Conservation (phyloP, 2,888 invertebrate species). For the Caenorhabditis sp. region DNA sequence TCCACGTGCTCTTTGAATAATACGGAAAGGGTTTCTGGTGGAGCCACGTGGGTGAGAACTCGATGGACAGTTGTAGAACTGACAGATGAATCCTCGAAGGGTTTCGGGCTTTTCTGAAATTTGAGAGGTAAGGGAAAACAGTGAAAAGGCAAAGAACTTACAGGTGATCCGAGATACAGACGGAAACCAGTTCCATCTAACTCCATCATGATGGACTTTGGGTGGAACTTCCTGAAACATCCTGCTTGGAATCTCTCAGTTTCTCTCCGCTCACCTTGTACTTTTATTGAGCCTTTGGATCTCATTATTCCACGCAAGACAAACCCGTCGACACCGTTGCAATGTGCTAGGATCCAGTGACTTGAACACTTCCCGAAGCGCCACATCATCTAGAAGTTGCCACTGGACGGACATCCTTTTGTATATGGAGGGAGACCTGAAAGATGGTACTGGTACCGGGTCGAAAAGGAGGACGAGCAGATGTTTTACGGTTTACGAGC, state of each 20-base stretch:
- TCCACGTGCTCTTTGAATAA: neutral
- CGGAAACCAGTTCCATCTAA: constrained; percentile 5
- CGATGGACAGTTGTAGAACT: neutral
- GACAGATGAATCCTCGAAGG: neutral
- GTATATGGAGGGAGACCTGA: neutral
- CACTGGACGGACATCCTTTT: constrained; percentile 14
- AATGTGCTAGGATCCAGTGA: constrained; percentile 35
- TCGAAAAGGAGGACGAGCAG: constrained; percentile 14
- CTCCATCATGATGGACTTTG: constrained; percentile 8
- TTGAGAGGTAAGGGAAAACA: neutral
- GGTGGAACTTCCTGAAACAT: constrained; percentile 36
- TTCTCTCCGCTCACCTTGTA: constrained; percentile 28
- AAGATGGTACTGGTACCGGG: constrained; percentile 1
- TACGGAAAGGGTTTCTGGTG: constrained; percentile 16
- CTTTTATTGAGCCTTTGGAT: constrained; percentile 28
- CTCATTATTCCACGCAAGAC: constrained; percentile 42
- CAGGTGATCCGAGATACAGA: constrained; percentile 10
- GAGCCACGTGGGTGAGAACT: constrained; percentile 22
- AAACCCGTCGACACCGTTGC: constrained; percentile 42
- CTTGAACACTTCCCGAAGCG: constrained; percentile 45
- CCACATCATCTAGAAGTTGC: constrained; percentile 43
- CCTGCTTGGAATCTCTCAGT: too few species aligned
- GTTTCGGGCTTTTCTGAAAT: constrained; percentile 11
- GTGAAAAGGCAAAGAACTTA: neutral
- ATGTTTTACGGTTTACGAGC: constrained; percentile 9